Conservation (phyloP, 2,797 vertebrate genomes). For the Chromis chromis region DNA sequence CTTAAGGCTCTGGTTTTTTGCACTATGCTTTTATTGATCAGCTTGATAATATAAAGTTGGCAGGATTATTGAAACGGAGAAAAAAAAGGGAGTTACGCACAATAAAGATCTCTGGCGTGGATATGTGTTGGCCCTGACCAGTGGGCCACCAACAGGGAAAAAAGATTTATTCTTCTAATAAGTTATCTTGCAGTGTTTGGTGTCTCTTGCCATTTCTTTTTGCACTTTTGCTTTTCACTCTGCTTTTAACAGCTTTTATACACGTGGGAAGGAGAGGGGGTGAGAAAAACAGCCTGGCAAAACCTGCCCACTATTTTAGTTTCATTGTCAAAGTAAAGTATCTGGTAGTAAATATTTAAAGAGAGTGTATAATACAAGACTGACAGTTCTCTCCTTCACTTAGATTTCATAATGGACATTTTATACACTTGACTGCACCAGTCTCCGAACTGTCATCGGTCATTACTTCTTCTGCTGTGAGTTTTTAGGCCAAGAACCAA, state of each 20-base stretch:
- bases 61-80: background rate
- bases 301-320: conserved; percentile 5
- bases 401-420: background rate
- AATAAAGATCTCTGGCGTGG: background rate
- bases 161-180: conserved; percentile 6
- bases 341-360: conserved; percentile 16
- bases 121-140: background rate
- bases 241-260: conserved; percentile 26
- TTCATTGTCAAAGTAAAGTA: conserved; percentile 8
- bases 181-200: background rate
- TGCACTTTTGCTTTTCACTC: conserved; percentile 20
- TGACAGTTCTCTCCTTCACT: conserved; percentile 1
- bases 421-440: background rate
- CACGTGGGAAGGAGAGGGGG: background rate
- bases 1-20: background rate
- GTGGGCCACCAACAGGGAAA: background rate
- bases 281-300: conserved; percentile 25
- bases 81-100: background rate
- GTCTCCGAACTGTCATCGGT: conserved; percentile 4
- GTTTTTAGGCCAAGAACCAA: background rate
- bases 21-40: background rate
- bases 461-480: conserved; percentile 3
- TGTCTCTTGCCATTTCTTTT: conserved; percentile 14
- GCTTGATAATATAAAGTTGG: background rate
- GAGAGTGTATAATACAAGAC: background rate